These are phyloP conservation scores for Chaetura pelagica DNA, from an alignment of 2,113 vertebrate species.

Conservation along the genomic window DNA sequence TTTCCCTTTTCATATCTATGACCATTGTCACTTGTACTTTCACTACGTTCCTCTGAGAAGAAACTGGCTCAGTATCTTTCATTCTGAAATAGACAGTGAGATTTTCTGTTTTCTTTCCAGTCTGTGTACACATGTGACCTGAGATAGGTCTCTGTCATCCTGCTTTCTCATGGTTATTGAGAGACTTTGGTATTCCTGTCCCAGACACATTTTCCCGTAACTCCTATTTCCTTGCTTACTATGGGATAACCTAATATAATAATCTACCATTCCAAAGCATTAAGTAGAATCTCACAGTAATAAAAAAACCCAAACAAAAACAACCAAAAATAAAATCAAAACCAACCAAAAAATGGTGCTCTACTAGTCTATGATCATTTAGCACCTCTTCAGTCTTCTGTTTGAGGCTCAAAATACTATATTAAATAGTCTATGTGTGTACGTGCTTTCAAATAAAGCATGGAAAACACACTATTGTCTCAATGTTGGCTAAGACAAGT, in stretches of 20 bases:
- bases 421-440: background rate
- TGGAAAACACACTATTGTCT: background rate
- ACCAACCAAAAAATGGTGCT: no score
- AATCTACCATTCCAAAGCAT: background rate
- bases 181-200: background rate
- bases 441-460: background rate
- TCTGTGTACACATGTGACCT: background rate
- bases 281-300: background rate
- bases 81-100: background rate
- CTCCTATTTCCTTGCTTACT: background rate
- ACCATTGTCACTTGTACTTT: background rate
- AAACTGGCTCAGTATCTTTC: background rate
- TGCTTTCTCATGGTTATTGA: background rate
- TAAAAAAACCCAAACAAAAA: background rate
- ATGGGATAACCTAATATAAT: background rate
- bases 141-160: background rate
- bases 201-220: background rate
- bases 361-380: background rate
- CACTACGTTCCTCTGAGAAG: background rate
- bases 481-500: background rate
- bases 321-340: no score
- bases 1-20: background rate
- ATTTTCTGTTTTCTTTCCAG: background rate
- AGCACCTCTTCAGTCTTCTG: background rate
- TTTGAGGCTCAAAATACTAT: background rate